Evolutionary conservation across 2,113 vertebrate genomes (phyloP).

Genomic region (Scartelaos histophorus): DNA sequence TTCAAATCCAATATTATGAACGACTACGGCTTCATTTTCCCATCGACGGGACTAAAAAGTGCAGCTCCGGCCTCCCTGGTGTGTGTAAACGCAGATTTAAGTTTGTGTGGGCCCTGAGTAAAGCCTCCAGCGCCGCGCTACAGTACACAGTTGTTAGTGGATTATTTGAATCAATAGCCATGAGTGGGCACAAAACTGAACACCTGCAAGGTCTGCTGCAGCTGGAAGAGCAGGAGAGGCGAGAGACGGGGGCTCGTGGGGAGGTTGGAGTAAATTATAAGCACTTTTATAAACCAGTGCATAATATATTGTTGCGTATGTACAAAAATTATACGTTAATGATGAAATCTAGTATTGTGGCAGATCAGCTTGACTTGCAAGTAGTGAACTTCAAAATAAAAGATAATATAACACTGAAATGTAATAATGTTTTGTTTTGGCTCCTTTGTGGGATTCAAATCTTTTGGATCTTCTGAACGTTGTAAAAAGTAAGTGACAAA

Average conservation of each 20-base stretch:
- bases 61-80: constrained; percentile 21
- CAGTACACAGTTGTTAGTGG: constrained; percentile 57
- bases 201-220: constrained; percentile 25
- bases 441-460: too few species aligned
- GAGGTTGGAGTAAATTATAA: too few species aligned
- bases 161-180: constrained; percentile 53
- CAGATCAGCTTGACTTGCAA: too few species aligned
- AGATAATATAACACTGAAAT: too few species aligned
- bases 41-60: constrained; percentile 22
- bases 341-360: too few species aligned
- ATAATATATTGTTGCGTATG: neutral
- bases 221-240: constrained; percentile 13
- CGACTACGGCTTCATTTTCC: constrained; percentile 16
- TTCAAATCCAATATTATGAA: constrained; percentile 14
- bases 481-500: too few species aligned
- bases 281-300: too few species aligned
- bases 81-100: constrained; percentile 34
- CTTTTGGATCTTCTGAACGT: too few species aligned
- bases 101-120: constrained; percentile 38
- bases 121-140: constrained; percentile 45
- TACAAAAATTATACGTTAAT: too few species aligned
- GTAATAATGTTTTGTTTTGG: too few species aligned
- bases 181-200: constrained; percentile 38
- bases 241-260: neutral
- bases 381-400: too few species aligned